Base-by-base conservation (phyloP, 2,113 vertebrate genomes). In the Neogobius melanostomus region DNA sequence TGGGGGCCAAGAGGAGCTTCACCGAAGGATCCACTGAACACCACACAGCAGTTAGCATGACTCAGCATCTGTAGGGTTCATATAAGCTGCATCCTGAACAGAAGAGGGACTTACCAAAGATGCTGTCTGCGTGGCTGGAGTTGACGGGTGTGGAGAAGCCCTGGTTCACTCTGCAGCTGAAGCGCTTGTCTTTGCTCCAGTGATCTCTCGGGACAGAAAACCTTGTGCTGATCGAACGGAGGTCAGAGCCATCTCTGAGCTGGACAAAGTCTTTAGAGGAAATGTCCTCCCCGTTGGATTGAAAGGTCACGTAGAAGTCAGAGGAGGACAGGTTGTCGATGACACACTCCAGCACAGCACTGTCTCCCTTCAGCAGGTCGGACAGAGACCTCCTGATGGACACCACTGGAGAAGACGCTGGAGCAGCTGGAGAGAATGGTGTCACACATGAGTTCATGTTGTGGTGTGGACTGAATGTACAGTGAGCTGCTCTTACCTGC, bases 321-420 rank as follows among this genome's bases (percentile, higher is more conserved):
- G 28, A 62, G 21, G 87, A 75, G 5, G 85, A 80, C 14, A 85
- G 71, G 12, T 66, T 36, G 47, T 62, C 72, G 72, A 87, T 36
- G 9, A 74, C 56, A 79, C 91, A 92, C 76, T 85, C 65, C 42
- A 92, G 79, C 28, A 87, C 69, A 43, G 42, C 52, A 9, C 11
- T 85, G 0, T 3, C 7, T 64, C 85, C 67, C 0, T 0, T 0
- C 11, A 51, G 14, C 5, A 0, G 65, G 15, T 85, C 62, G 65
- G 43, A 28, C 14, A 88, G 68, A 51, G 62, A 77, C 77, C 90
- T 88, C 47, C 85, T 89, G 76, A 91, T 89, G 60, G 59, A 48
- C 53, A 92, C 84, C 14, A n/a, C 12, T 48, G 88, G 85, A 79
- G n/a, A 0, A 61, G 16, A 17, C 17, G 11, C 11, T 61, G 14